phyloP scores from a whole-genome alignment of 2,888 invertebrate genomes.

The Lasioglossum figueresi region DNA sequence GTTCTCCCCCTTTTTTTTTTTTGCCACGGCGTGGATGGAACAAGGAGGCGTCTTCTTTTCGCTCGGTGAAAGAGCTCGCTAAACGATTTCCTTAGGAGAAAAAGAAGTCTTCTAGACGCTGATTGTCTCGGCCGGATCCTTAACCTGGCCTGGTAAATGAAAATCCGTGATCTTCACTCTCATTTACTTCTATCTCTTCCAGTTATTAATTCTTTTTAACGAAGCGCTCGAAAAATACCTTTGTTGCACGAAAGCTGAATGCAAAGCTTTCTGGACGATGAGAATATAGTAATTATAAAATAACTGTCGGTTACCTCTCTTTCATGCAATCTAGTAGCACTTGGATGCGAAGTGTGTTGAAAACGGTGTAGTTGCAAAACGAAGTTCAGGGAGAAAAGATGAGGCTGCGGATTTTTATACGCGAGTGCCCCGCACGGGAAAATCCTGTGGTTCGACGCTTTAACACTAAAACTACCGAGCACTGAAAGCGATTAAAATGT shows the following conservation, averaged over 20 bases:
- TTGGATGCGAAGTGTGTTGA: neutral
- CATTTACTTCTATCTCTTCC: neutral
- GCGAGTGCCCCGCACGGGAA: too few relatives aligned
- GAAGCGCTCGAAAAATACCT: neutral
- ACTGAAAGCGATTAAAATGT: too few relatives aligned
- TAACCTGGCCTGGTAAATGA: slow-evolving; percentile 8
- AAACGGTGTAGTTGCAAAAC: neutral
- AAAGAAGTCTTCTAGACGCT: slow-evolving; percentile 13
- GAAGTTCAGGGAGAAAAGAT: neutral
- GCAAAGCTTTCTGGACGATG: neutral
- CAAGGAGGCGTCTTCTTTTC: slow-evolving; percentile 31
- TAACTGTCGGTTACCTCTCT: neutral
- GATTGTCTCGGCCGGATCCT: slow-evolving; percentile 25
- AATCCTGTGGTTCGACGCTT: too few relatives aligned
- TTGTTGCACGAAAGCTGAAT: neutral
- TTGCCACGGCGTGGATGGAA: slow-evolving; percentile 13
- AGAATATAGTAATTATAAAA: neutral
- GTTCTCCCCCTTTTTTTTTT: neutral
- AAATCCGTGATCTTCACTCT: slow-evolving; percentile 24
- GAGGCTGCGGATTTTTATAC: too few relatives aligned
- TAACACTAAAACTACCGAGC: too few relatives aligned
- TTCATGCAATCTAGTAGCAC: neutral
- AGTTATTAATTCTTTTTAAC: slow-evolving; percentile 2
- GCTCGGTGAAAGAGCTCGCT: slow-evolving; percentile 42
- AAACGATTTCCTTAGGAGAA: slow-evolving; percentile 32